These are phyloP conservation scores for Oreochromis mossambicus DNA, from an alignment of 2,797 vertebrate genomes.

Conservation along the genomic window DNA sequence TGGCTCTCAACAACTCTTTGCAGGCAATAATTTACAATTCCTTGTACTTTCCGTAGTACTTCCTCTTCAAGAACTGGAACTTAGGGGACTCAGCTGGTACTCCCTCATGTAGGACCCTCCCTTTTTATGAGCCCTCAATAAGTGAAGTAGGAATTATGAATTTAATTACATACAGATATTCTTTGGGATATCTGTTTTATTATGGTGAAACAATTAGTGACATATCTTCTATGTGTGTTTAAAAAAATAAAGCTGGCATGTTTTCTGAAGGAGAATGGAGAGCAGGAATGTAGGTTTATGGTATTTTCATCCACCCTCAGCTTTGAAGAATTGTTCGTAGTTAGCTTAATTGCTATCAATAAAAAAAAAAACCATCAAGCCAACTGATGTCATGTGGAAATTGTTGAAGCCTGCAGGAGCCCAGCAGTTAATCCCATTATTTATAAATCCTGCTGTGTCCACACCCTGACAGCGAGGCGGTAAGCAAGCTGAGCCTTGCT, in stretches of 20 bases:
- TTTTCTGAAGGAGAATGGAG: neutral
- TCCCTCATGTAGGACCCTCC: neutral
- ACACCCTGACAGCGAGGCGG: neutral
- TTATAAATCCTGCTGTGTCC: neutral
- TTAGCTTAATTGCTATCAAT: conserved; percentile 19
- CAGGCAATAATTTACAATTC: neutral
- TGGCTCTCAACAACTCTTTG: neutral
- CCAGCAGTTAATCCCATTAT: conserved; percentile 8
- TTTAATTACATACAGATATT: neutral
- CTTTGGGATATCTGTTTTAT: neutral
- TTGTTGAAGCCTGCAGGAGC: neutral
- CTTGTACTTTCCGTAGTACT: neutral
- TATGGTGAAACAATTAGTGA: neutral
- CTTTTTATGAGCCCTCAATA: neutral
- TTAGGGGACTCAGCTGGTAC: neutral
- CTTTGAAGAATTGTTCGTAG: conserved; percentile 9
- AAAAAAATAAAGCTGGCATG: neutral
- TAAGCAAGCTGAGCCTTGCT: neutral
- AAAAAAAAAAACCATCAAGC: neutral
- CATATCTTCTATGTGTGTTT: neutral
- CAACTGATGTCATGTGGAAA: conserved; percentile 17
- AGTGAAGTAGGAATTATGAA: neutral
- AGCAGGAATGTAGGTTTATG: neutral
- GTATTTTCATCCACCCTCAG: neutral
- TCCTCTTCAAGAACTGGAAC: neutral